phyloP scores from a whole-genome alignment of 2,797 vertebrate species.

The Clarias pachynema region DNA sequence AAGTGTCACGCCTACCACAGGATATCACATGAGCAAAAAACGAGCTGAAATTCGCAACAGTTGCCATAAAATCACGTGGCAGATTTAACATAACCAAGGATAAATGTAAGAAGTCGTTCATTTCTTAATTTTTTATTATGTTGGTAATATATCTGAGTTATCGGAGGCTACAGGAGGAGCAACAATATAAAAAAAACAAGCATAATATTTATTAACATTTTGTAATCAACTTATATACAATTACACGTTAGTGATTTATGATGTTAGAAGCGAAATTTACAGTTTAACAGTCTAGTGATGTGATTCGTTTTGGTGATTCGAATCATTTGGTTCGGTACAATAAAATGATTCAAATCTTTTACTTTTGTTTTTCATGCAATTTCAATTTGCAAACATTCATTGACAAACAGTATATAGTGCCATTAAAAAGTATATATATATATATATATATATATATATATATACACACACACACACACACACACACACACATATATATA shows the following conservation, averaged over 20 bases:
- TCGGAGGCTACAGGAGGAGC: not conserved
- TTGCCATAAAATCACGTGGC: not conserved
- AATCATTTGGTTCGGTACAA: not conserved
- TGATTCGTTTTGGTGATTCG: not conserved
- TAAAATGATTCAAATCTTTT: not conserved
- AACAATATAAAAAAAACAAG: not conserved
- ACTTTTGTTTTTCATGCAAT: not conserved
- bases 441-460: no score
- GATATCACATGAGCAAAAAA: conserved; percentile 1
- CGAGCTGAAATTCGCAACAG: not conserved
- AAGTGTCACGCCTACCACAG: not conserved
- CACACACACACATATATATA: no score
- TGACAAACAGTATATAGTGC: no score
- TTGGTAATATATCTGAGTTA: not conserved
- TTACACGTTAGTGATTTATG: not conserved
- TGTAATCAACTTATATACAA: not conserved
- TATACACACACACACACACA: no score
- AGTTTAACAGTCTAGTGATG: not conserved
- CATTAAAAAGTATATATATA: no score
- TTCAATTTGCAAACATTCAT: no score
- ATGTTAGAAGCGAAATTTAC: not conserved
- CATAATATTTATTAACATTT: not conserved
- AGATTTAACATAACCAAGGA: not conserved
- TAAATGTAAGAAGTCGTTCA: not conserved
- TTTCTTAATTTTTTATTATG: not conserved